Evolutionary conservation across 2,797 vertebrate genomes (phyloP).

Genomic region (Thamnophis elegans): DNA sequence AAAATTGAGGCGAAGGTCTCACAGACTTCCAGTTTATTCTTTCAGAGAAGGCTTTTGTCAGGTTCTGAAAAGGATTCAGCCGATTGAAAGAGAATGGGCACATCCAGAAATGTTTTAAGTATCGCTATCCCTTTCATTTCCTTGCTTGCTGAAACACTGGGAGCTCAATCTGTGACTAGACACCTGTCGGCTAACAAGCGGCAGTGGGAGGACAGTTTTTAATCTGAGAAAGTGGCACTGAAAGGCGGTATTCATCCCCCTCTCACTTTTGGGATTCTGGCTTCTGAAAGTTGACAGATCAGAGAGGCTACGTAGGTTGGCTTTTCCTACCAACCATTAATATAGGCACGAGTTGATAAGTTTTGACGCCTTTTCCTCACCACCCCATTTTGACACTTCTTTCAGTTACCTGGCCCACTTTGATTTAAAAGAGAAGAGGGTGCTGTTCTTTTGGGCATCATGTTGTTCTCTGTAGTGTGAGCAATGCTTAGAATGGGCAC

Average conservation of each 20-base stretch:
- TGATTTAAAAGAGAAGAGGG: neutral
- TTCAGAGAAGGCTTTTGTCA: neutral
- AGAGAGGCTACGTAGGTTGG: neutral
- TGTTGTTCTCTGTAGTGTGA: neutral
- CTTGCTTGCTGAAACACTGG: neutral
- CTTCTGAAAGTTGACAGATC: neutral
- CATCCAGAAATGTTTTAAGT: neutral
- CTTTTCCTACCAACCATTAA: neutral
- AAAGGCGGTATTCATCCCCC: neutral
- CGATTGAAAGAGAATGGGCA: neutral
- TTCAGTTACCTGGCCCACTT: neutral
- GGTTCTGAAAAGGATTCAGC: neutral
- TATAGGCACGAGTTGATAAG: neutral
- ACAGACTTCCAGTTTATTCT: neutral
- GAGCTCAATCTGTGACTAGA: neutral
- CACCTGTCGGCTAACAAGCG: neutral
- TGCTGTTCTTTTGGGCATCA: neutral
- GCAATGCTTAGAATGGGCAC: neutral
- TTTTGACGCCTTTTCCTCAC: neutral
- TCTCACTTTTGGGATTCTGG: too few species aligned
- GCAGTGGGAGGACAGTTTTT: neutral
- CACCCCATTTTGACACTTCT: neutral
- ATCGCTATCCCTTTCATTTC: neutral
- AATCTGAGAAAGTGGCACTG: neutral
- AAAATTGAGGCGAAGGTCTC: neutral